Conservation (phyloP, 2,797 vertebrate species). For the Steatocranus sp. region DNA sequence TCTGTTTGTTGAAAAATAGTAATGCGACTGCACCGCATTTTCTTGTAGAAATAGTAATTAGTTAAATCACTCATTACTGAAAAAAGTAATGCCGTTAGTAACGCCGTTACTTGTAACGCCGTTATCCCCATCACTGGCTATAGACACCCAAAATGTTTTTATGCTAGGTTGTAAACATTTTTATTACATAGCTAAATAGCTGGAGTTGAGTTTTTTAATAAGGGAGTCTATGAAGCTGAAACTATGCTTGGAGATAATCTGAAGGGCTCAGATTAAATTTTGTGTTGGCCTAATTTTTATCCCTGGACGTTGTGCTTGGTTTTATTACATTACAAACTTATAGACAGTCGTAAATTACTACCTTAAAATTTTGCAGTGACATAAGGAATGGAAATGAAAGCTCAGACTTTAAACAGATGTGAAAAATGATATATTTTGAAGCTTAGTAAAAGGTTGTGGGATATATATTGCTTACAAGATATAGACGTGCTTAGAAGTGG, state of each 20-base stretch:
- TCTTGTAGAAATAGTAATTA: background rate
- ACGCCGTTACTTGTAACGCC: background rate
- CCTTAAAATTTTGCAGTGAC: background rate
- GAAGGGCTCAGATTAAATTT: background rate
- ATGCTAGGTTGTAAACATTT: background rate
- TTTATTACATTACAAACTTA: background rate
- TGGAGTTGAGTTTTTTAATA: background rate
- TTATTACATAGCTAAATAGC: background rate
- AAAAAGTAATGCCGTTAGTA: background rate
- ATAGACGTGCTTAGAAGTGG: background rate
- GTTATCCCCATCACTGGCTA: background rate
- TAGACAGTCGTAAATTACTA: background rate
- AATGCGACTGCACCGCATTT: background rate
- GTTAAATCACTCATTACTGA: background rate
- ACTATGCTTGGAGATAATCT: background rate
- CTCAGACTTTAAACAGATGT: background rate
- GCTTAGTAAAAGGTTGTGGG: background rate
- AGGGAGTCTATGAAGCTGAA: background rate
- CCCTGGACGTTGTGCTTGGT: background rate
- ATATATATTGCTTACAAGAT: background rate
- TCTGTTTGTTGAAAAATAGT: background rate
- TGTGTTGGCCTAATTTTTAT: background rate
- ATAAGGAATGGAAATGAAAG: background rate
- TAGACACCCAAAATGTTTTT: background rate
- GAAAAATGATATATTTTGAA: background rate